Base-by-base conservation (phyloP, 2,888 invertebrate genomes). In the Bembecia ichneumoniformis region DNA sequence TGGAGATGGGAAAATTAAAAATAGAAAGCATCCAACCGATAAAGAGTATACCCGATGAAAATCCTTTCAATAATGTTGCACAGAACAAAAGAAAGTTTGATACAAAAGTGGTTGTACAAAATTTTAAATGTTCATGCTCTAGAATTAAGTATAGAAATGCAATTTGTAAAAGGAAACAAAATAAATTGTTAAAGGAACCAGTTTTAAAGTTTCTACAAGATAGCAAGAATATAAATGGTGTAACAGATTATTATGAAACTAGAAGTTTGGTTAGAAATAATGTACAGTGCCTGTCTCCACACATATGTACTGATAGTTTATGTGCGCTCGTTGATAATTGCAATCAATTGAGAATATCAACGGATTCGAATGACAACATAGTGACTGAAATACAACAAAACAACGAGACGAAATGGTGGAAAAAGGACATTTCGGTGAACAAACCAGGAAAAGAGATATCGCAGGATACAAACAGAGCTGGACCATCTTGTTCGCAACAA, bases 401-500 rank as follows among this genome's bases (percentile, higher is more conserved):
- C 51, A 68, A 66, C 63, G 64, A 66, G 50, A 63, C 57, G 35
- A 73, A 69, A 60, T 80, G 80, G 82, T 81, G 82, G 78, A 78
- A 75, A 55, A 68, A 59, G 58, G 68, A 74, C 53, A 46, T 59
- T 46, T 52, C 60, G 54, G 56, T 58, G 56, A 52, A 62, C 46
- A 68, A 56, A 56, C 69, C 65, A 45, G 54, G 54, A 36, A 74
- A 56, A 58, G 75, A 77, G 50, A 52, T 61, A 17, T 53, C 52
- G 44, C 56, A 63, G 46, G 79, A 76, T 13, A 74, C 63, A 50
- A 76, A 63, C 55, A 68, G 75, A 49, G 56, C 75, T 10, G 75
- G 80, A 16, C 67, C 72, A 3, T 89, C 90, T 47, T 96, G 96
- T 76, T 95, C 96, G 0, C 93, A 94, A 63, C 94, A 96, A 74